Evolutionary conservation across 2,888 invertebrate species (phyloP).

Genomic region (Scaptomyza polygonia): DNA sequence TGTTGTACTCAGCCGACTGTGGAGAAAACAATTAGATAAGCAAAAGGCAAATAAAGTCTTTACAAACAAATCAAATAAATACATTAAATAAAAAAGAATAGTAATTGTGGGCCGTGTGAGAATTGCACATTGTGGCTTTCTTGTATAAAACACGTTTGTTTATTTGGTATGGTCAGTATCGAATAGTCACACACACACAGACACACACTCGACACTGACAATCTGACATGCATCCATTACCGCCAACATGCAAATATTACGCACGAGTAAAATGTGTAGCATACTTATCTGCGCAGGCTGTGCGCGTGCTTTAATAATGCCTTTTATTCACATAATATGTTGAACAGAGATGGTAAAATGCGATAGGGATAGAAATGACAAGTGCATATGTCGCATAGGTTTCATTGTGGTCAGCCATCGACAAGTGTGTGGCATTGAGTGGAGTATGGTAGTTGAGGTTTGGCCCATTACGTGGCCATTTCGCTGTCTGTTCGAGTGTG

Average conservation of each 20-base stretch:
- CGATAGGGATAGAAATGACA: constrained; percentile 26
- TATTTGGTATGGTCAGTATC: constrained; percentile 39
- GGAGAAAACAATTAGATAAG: too few species aligned
- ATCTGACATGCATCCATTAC: constrained; percentile 44
- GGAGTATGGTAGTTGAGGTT: neutral
- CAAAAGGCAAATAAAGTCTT: too few species aligned
- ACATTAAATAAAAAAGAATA: too few species aligned
- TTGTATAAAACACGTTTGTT: constrained; percentile 28
- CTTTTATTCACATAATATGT: constrained; percentile 32
- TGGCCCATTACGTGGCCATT: constrained; percentile 1
- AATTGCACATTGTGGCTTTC: neutral
- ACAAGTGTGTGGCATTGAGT: constrained; percentile 6
- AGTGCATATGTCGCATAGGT: constrained; percentile 48
- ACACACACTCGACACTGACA: constrained; percentile 8
- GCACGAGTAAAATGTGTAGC: constrained; percentile 46
- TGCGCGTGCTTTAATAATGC: constrained; percentile 60
- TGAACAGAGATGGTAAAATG: constrained; percentile 6
- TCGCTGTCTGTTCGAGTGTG: neutral
- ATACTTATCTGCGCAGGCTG: constrained; percentile 54
- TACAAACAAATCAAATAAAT: too few species aligned
- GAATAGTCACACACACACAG: constrained; percentile 15
- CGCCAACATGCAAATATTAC: constrained; percentile 21
- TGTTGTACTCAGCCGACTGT: too few species aligned
- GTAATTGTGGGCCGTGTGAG: neutral
- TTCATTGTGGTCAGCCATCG: constrained; percentile 34